These are phyloP conservation scores for Narcine bancroftii DNA, from an alignment of 2,113 vertebrate species.

Conservation along the genomic window DNA sequence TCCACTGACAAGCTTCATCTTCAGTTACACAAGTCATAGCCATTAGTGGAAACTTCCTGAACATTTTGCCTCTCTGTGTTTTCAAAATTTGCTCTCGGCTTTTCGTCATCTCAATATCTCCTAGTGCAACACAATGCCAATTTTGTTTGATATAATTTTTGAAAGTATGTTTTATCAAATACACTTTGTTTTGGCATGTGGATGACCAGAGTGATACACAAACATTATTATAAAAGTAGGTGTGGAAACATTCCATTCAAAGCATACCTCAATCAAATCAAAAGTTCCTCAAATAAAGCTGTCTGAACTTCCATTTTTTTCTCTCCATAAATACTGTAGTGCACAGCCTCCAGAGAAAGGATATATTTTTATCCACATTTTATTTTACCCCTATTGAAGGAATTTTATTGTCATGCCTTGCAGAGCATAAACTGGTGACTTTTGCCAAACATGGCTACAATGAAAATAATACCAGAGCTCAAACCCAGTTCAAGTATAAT, in stretches of 20 bases:
- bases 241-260: background rate
- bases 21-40: background rate
- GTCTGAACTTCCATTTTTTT: background rate
- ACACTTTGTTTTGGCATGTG: too few species aligned
- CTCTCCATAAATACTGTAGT: background rate
- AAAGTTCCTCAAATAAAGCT: background rate
- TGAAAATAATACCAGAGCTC: background rate
- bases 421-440: background rate
- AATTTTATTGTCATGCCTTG: background rate
- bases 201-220: too few species aligned
- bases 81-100: too few species aligned
- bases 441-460: background rate
- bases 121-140: too few species aligned
- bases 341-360: background rate
- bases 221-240: background rate
- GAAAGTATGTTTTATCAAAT: too few species aligned
- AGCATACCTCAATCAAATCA: background rate
- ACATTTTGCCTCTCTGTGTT: background rate
- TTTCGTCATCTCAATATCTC: too few species aligned
- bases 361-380: background rate
- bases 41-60: background rate
- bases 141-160: too few species aligned
- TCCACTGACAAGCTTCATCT: background rate
- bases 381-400: background rate
- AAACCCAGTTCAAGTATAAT: background rate